Evolutionary conservation across 2,113 vertebrate genomes (phyloP).

Genomic region (Odontophorus gujanensis): DNA sequence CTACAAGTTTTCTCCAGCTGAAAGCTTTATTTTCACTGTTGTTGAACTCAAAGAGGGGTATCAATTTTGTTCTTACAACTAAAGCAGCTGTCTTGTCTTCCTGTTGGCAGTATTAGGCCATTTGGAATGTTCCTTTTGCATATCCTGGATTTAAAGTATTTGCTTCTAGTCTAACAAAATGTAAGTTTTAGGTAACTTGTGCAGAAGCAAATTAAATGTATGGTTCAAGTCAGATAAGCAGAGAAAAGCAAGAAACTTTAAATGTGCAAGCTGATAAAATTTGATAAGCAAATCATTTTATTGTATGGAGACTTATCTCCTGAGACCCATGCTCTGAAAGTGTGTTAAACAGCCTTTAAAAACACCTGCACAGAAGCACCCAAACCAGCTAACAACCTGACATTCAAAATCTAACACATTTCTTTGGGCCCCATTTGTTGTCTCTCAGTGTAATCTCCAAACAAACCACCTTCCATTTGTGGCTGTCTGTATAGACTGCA

Average conservation of each 20-base stretch:
- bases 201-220: constrained; percentile 8
- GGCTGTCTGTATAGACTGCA: not conserved
- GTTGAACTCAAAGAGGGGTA: constrained; percentile 7
- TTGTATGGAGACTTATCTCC: not conserved
- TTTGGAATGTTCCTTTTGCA: not conserved
- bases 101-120: not conserved
- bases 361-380: not conserved
- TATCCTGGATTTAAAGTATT: constrained; percentile 16
- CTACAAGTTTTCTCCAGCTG: not conserved
- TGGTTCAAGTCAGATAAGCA: constrained; percentile 24
- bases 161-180: constrained; percentile 1
- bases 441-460: not conserved
- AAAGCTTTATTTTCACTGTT: constrained; percentile 49
- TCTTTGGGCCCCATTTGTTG: not conserved
- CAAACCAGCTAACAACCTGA: not conserved
- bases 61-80: constrained; percentile 8
- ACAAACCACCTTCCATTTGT: not conserved
- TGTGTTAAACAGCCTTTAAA: not conserved
- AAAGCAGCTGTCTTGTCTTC: constrained; percentile 13
- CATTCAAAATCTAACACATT: not conserved
- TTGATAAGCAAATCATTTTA: constrained; percentile 48
- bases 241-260: not conserved
- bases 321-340: not conserved
- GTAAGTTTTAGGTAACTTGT: constrained; percentile 45
- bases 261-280: constrained; percentile 19